Conservation (phyloP, 2,888 invertebrate species). For the Mesoligia furuncula region DNA sequence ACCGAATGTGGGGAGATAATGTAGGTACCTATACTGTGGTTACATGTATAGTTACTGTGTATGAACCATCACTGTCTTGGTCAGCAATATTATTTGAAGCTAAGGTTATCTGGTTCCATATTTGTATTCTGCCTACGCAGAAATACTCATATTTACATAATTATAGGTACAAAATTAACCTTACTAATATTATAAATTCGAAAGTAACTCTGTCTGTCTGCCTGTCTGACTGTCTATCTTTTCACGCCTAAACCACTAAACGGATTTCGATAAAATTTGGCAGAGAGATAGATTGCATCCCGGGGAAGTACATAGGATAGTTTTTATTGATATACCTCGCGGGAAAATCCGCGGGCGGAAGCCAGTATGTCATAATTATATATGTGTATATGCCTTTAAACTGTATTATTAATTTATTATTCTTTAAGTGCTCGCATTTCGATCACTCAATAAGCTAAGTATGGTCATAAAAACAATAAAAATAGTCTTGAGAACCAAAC, state of each 20-base stretch:
- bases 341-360: no score
- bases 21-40: neutral
- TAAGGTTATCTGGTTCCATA: conserved; percentile 66
- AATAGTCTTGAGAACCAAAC: neutral
- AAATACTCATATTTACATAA: conserved; percentile 33
- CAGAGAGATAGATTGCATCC: no score
- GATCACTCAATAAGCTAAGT: conserved; percentile 41
- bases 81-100: conserved; percentile 43
- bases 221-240: no score
- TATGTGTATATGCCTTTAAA: conserved; percentile 27
- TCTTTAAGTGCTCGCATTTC: conserved; percentile 53
- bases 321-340: no score
- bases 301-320: no score
- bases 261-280: no score
- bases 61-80: conserved; percentile 16
- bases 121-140: conserved; percentile 54
- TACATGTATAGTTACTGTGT: neutral
- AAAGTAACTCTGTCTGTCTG: no score
- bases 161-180: conserved; percentile 32
- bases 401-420: conserved; percentile 23
- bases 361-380: conserved; percentile 27
- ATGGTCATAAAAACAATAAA: conserved; percentile 1
- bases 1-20: neutral
- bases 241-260: no score
- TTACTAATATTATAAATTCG: no score